phyloP scores from a whole-genome alignment of 2,797 vertebrate genomes.

The Tragopan temminckii region DNA sequence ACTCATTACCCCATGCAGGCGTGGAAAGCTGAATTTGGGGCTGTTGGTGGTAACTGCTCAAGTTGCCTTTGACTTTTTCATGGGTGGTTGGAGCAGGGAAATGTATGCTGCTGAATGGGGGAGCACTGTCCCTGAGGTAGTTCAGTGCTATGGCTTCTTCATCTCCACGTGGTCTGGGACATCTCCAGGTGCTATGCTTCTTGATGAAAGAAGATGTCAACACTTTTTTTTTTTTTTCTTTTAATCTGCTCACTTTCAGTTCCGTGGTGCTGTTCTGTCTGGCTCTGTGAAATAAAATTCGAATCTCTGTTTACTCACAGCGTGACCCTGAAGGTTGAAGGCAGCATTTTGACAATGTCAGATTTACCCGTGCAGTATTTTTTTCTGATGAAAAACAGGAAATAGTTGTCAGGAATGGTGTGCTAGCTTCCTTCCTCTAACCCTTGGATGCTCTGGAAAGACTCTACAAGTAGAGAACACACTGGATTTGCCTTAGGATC shows the following conservation, averaged over 20 bases:
- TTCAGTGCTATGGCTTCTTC: background rate
- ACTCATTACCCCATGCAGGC: background rate
- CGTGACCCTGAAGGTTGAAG: background rate
- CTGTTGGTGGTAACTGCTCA: background rate
- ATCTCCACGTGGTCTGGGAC: accelerated
- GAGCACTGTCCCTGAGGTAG: accelerated
- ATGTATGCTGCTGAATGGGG: background rate
- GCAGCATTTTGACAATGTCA: background rate
- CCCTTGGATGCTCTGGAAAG: background rate
- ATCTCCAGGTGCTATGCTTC: background rate
- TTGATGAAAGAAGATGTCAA: background rate
- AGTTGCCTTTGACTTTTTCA: background rate
- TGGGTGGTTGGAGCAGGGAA: accelerated
- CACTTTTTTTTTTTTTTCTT: background rate
- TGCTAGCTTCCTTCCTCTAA: background rate
- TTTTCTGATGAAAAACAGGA: background rate
- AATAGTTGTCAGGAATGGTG: background rate
- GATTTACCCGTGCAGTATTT: background rate
- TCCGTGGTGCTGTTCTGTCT: background rate
- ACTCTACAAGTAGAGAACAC: background rate
- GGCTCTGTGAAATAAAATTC: background rate
- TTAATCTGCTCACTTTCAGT: background rate
- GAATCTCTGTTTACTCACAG: background rate
- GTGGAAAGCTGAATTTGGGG: background rate
- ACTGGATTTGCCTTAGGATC: background rate